Conservation (phyloP, 2,888 invertebrate genomes). For the Ormyrus nitidulus region DNA sequence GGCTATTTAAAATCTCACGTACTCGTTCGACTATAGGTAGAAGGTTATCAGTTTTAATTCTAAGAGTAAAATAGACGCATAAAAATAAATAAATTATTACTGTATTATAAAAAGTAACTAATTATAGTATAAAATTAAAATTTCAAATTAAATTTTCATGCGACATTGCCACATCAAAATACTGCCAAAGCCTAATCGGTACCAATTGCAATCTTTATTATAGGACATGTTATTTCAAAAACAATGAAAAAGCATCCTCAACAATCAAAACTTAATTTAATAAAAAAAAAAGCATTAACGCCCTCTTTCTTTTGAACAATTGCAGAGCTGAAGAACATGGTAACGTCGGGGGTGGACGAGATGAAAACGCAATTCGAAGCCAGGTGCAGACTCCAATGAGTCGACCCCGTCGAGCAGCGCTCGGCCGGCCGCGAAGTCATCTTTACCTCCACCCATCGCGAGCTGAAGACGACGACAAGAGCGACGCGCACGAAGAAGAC, state of each 20-base stretch:
- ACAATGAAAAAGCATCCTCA: not conserved
- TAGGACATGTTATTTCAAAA: no score
- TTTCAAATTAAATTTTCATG: no score
- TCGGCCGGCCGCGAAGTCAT: conserved; percentile 44
- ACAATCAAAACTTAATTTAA: not conserved
- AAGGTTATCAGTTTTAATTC: no score
- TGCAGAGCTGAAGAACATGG: conserved; percentile 97
- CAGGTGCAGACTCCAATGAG: conserved; percentile 97
- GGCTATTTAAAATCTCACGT: no score
- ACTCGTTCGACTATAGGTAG: no score
- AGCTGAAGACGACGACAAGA: conserved; percentile 44
- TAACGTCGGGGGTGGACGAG: conserved; percentile 98
- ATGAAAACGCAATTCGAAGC: conserved; percentile 97
- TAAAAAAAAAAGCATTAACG: not conserved
- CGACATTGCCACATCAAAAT: no score
- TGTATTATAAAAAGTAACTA: no score
- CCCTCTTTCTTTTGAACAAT: conserved; percentile 1
- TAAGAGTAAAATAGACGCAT: no score
- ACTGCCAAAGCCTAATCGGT: no score
- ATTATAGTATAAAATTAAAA: no score
- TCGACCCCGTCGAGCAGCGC: conserved; percentile 63
- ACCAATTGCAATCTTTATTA: no score
- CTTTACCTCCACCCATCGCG: conserved; percentile 41
- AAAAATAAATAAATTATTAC: no score
- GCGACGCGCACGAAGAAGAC: conserved; percentile 52